Evolutionary conservation across 2,113 vertebrate genomes (phyloP), one percentile per base, ranked within the genome.

Genomic region (Odobenus rosmarus): DNA sequence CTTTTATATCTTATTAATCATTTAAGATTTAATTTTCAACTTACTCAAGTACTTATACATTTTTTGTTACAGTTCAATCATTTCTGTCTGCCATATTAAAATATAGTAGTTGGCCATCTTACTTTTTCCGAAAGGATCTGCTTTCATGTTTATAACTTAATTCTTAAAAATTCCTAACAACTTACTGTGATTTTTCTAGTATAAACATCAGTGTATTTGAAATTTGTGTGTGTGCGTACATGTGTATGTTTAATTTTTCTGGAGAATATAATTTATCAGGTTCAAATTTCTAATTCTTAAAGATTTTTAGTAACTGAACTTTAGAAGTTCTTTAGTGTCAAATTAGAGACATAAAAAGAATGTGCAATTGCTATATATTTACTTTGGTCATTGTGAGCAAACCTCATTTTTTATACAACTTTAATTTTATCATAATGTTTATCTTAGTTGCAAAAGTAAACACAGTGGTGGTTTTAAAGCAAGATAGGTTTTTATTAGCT

Each of bases 381-480:
- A 92, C 80, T 96, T 97, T 97, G 81, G 95, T 96, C 90, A 96
- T 93, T 64, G 93, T 88, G 85, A 97, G 86, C 88, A 97, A 97
- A 92, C 92, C 94, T 96, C 87, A 94, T 94, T 97, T 98, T 90
- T 96, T 97, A 88, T 28, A 94, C 89, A 93, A 77, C 67, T 96
- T 97, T 97, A 98, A 97, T 98, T 98, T 97, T 97, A 97, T 96
- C 96, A 97, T 92, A 96, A 95, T 98, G 96, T 98, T 98, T 98
- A 97, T 96, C 83, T 97, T 98, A 95, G 92, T 97, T 97, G 83
- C 57, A 96, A 97, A 98, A 96, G 93, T 98, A 97, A 97, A 97
- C 90, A 96, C 36, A 77, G 36, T 84, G 80, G 87, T 97, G 92
- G 71, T 92, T 98, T 97, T 96, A 90, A 96, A 92, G 46, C 0